Evolutionary conservation across 2,797 vertebrate genomes (phyloP).

Genomic region (Anabas testudineus): DNA sequence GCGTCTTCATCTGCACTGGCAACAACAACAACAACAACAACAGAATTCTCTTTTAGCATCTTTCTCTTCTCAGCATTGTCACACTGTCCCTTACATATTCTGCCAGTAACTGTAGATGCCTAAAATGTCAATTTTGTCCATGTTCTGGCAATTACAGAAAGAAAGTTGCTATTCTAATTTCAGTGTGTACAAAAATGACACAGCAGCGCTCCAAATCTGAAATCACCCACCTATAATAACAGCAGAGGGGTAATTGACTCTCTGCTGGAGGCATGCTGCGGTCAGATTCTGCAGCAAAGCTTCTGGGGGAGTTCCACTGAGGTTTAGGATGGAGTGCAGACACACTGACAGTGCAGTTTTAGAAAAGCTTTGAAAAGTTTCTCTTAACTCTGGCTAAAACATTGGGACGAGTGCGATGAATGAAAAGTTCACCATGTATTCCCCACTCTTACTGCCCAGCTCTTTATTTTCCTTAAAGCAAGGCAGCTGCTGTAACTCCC

Average conservation of each 20-base stretch:
- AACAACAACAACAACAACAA: not conserved
- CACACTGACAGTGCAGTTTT: slow-evolving; percentile 23
- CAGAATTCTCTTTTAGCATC: not conserved
- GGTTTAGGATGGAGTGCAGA: slow-evolving; percentile 18
- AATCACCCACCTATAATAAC: slow-evolving; percentile 40
- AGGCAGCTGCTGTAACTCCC: not conserved
- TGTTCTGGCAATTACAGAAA: slow-evolving; percentile 3
- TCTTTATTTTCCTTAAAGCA: not conserved
- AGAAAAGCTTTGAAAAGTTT: slow-evolving; percentile 20
- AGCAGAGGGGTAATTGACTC: slow-evolving; percentile 47
- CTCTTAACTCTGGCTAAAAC: slow-evolving; percentile 1
- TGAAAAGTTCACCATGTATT: not conserved
- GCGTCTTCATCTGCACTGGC: slow-evolving; percentile 42
- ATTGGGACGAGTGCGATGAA: not conserved
- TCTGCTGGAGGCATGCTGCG: slow-evolving; percentile 39
- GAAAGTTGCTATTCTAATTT: slow-evolving; percentile 27
- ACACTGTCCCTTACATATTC: not conserved
- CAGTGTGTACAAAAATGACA: slow-evolving; percentile 31
- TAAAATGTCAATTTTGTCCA: slow-evolving; percentile 34
- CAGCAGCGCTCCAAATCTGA: slow-evolving; percentile 41
- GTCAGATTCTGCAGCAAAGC: slow-evolving; percentile 42
- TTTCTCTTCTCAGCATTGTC: slow-evolving; percentile 26
- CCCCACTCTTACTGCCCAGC: not conserved
- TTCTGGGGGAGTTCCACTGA: slow-evolving; percentile 14
- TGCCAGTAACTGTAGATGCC: slow-evolving; percentile 9